Evolutionary conservation across 2,888 invertebrate genomes (phyloP).

Genomic region (Theodoxus fluviatilis): DNA sequence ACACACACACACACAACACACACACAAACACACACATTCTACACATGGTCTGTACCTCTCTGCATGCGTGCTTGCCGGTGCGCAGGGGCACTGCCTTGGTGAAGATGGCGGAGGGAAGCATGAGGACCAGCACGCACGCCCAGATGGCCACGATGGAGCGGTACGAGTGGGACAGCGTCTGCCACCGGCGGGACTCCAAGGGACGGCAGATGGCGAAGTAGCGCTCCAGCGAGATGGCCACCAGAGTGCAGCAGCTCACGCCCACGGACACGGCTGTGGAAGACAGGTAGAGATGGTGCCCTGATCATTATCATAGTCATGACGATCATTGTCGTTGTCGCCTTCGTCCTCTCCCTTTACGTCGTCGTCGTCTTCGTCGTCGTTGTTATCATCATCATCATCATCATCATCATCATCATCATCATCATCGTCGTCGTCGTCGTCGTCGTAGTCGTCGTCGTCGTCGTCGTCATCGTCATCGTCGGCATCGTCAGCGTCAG

Average conservation of each 20-base stretch:
- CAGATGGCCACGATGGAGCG: slow-evolving; percentile 66
- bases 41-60: too few relatives aligned
- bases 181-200: slow-evolving; percentile 77
- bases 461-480: not conserved
- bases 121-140: slow-evolving; percentile 72
- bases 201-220: slow-evolving; percentile 83
- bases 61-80: slow-evolving; percentile 48
- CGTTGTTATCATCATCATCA: not conserved
- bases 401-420: not conserved
- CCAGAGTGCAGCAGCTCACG: slow-evolving; percentile 79
- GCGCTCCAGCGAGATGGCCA: slow-evolving; percentile 79
- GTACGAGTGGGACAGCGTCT: slow-evolving; percentile 77
- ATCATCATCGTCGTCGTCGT: not conserved
- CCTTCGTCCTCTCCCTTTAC: not conserved
- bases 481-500: not conserved
- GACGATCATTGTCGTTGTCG: not conserved
- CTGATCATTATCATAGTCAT: not conserved
- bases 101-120: slow-evolving; percentile 73
- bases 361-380: not conserved
- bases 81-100: slow-evolving; percentile 42
- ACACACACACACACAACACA: too few relatives aligned
- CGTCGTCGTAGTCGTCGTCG: not conserved
- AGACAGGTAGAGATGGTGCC: slow-evolving; percentile 41
- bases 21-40: too few relatives aligned
- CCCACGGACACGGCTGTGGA: slow-evolving; percentile 80